Conservation (phyloP, 2,113 vertebrate genomes). For the Athene noctua region DNA sequence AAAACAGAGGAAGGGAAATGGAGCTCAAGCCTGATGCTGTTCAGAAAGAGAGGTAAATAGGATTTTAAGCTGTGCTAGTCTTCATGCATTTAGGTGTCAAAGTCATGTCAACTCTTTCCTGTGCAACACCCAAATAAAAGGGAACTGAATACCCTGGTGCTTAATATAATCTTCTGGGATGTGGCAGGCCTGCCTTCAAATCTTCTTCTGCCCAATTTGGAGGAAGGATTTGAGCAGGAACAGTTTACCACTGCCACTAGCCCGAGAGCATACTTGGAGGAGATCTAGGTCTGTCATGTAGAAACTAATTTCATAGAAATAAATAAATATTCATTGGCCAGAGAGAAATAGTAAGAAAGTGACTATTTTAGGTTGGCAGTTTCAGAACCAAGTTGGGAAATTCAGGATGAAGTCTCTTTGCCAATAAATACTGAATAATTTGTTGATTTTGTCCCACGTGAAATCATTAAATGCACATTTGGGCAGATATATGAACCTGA, state of each 20-base stretch:
- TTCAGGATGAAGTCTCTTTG: neutral
- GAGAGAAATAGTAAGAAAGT: neutral
- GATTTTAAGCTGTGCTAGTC: neutral
- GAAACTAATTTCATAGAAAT: neutral
- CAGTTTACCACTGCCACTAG: neutral
- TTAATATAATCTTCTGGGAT: neutral
- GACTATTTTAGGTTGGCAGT: neutral
- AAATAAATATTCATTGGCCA: neutral
- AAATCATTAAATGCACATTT: neutral
- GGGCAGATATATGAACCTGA: neutral
- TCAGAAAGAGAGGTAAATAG: neutral
- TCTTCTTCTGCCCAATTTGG: neutral
- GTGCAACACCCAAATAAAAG: neutral
- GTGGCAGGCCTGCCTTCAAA: neutral
- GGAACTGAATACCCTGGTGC: neutral
- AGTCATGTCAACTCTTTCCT: neutral
- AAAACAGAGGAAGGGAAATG: neutral
- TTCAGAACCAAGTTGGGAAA: neutral
- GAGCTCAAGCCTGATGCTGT: neutral
- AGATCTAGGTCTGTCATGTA: neutral
- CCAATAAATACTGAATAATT: neutral
- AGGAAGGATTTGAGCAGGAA: neutral
- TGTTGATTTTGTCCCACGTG: neutral
- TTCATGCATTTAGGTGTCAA: neutral
- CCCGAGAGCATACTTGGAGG: neutral